A percentile compares a stretch with the other conserved stretches of the same genome.
Conservation (phyloP, 1,140 invertebrate species). For the Nymphalis io region DNA sequence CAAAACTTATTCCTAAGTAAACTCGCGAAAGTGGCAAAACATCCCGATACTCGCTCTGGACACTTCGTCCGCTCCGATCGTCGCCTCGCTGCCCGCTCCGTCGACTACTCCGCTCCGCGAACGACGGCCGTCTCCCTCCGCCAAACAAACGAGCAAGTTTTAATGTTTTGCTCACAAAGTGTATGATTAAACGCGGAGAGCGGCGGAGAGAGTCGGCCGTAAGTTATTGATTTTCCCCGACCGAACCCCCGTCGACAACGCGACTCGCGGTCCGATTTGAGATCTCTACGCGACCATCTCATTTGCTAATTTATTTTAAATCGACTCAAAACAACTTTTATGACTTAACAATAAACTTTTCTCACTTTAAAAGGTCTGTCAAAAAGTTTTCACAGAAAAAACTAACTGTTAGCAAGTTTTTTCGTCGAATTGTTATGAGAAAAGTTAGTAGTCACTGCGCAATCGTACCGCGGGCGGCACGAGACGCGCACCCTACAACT, state of each 20-base stretch:
- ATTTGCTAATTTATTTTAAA: constrained; percentile 55
- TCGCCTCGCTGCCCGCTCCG: constrained; percentile 42
- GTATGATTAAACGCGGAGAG: constrained; percentile 80
- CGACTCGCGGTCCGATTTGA: constrained; percentile 68
- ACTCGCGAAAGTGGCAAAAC: constrained; percentile 59
- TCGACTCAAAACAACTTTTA: constrained; percentile 56
- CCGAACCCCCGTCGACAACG: constrained; percentile 76
- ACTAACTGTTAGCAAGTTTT: constrained; percentile 66
- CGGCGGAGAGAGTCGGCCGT: constrained; percentile 79
- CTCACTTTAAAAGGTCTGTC: constrained; percentile 49
- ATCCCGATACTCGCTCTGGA: constrained; percentile 37
- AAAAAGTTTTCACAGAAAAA: constrained; percentile 57
- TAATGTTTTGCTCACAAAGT: constrained; percentile 81
- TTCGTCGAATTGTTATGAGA: constrained; percentile 63
- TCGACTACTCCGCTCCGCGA: constrained; percentile 42
- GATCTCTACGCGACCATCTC: constrained; percentile 52
- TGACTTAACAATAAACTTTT: constrained; percentile 35
- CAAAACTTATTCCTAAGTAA: constrained; percentile 79
- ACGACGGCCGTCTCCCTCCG: constrained; percentile 64
- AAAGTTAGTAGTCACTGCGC: constrained; percentile 75
- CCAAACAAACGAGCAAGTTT: constrained; percentile 80
- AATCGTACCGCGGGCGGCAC: constrained; percentile 56
- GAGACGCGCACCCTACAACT: constrained; percentile 77
- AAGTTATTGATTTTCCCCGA: constrained; percentile 82
- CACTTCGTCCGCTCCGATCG: constrained; percentile 42